These are phyloP conservation scores for Palythoa grandis DNA, from an alignment of 92 coral and sea anemone genomes.

Conservation along the genomic window DNA sequence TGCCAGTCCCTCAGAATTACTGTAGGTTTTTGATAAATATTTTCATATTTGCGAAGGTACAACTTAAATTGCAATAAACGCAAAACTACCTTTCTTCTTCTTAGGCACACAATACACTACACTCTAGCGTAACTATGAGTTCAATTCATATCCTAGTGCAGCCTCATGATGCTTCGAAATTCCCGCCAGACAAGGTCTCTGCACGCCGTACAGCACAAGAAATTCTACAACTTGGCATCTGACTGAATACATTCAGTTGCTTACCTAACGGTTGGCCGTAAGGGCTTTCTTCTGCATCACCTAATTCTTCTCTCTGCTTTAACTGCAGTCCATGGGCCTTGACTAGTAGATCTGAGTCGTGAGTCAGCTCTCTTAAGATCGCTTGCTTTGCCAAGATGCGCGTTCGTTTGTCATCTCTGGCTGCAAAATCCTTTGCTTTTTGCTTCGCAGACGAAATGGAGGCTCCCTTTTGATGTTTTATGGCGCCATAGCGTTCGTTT, in stretches of 20 bases:
- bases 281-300: slow-evolving; percentile 45
- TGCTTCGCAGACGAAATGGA: slow-evolving; percentile 63
- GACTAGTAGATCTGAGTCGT: slow-evolving; percentile 57
- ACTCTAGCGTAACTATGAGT: too few relatives aligned
- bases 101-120: too few relatives aligned
- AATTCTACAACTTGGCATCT: too few relatives aligned
- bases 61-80: too few relatives aligned
- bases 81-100: too few relatives aligned
- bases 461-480: slow-evolving; percentile 65
- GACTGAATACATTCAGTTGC: background rate
- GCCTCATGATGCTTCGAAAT: background rate
- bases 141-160: too few relatives aligned
- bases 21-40: too few relatives aligned
- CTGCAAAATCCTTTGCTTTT: slow-evolving; percentile 78
- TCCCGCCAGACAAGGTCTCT: background rate
- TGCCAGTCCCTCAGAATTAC: too few relatives aligned
- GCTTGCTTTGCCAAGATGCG: slow-evolving; percentile 90
- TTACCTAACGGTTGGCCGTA: slow-evolving; percentile 43
- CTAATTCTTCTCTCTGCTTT: slow-evolving; percentile 38
- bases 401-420: slow-evolving; percentile 74
- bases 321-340: slow-evolving; percentile 69
- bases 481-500: slow-evolving; percentile 75
- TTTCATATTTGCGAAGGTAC: too few relatives aligned
- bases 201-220: background rate
- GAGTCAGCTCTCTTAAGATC: slow-evolving; percentile 69